These are phyloP conservation scores for Dicycla oo DNA, from an alignment of 2,888 invertebrate species.

Conservation along the genomic window DNA sequence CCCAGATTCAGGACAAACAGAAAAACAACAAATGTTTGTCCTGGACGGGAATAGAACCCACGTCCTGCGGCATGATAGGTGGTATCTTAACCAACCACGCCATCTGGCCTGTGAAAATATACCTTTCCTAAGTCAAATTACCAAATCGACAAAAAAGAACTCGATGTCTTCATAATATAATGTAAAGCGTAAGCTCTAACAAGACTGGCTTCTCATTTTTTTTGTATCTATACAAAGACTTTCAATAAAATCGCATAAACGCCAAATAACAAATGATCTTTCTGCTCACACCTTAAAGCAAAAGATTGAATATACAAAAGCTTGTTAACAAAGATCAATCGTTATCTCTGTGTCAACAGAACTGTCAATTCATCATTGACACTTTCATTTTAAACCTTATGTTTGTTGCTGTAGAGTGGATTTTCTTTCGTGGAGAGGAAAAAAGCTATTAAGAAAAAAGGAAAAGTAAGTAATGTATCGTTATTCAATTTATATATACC, in stretches of 20 bases:
- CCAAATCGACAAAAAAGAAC: too few species aligned
- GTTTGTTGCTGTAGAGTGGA: fast-evolving
- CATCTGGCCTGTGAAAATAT: too few species aligned
- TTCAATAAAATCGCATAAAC: slow-evolving; percentile 17
- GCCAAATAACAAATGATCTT: slow-evolving; percentile 45
- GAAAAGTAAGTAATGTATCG: too few species aligned
- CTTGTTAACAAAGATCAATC: slow-evolving; percentile 59
- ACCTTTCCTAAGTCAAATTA: too few species aligned
- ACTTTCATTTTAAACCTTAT: slow-evolving; percentile 33
- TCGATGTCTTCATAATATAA: too few species aligned
- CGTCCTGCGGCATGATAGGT: too few species aligned
- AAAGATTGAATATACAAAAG: slow-evolving; percentile 64
- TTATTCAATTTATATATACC: too few species aligned
- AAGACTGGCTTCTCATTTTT: background rate
- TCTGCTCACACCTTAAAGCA: slow-evolving; percentile 47
- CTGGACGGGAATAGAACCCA: too few species aligned
- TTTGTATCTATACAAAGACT: background rate
- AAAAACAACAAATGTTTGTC: too few species aligned
- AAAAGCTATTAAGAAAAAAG: slow-evolving; percentile 14
- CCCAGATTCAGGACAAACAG: too few species aligned
- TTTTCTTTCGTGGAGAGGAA: slow-evolving; percentile 13
- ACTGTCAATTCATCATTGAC: slow-evolving; percentile 20
- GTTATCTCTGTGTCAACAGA: slow-evolving; percentile 43
- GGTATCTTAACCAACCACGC: too few species aligned
- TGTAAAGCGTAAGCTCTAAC: too few species aligned